Evolutionary conservation across 2,888 invertebrate species (phyloP), one percentile per base, ranked within the genome.

Genomic region (Drosophila barbarae): DNA sequence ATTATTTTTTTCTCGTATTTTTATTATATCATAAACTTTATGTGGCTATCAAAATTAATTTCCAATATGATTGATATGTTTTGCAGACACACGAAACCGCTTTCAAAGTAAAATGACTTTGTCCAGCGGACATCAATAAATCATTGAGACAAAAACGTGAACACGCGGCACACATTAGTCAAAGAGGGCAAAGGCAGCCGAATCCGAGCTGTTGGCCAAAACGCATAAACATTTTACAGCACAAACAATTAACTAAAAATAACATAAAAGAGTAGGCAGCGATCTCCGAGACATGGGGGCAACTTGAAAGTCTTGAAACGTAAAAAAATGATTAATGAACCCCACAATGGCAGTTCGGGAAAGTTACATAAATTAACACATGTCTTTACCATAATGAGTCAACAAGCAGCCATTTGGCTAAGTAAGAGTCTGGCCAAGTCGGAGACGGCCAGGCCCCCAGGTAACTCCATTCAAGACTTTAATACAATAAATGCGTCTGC

Each of bases 311-410:
- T 69, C 53, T 69, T 9, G 41, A 32, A 69, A 56, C 49, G 26
- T 5, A 30, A 65, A 70, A 70, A 77, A 74, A 84, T 85, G 86
- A 82, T 82, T 84, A 85, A 82, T 82, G 84, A 72, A 72, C 74
- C 58, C 69, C 78, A 61, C 72, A 74, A 71, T 58, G 57, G 60
- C 69, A 68, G 53, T 77, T 84, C 71, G 82, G 76, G 82, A 82
- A 82, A 82, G 81, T 85, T 85, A 84, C 86, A 82, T 82, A 82
- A 85, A 85, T 82, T 82, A 85, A 85, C 81, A 85, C 81, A 81
- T 81, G 81, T 85, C 74, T 85, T 73, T 74, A 66, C 69, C 67
- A 51, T 84, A 81, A 85, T 85, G 78, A 80, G 72, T 77, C 71
- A 59, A 59, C 60, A 39, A 50, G 9, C 44, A 39, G 50, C n/a